These are phyloP conservation scores for Polydrusus tereticollis DNA, from an alignment of 2,888 invertebrate genomes.

Conservation along the genomic window DNA sequence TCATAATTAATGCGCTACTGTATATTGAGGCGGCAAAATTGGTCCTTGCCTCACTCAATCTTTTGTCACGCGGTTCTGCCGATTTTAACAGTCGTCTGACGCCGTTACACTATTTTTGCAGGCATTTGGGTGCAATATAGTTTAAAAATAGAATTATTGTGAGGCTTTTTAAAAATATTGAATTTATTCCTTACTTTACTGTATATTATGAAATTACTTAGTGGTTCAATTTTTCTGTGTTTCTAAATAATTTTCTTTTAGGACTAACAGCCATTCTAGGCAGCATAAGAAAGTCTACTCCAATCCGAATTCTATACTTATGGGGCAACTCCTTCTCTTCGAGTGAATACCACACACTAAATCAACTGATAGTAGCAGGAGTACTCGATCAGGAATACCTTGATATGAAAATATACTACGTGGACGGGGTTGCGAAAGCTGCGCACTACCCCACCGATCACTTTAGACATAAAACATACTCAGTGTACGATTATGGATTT, in stretches of 20 bases:
- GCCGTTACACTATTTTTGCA: too few species aligned
- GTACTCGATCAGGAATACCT: slow-evolving; percentile 66
- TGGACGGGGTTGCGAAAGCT: slow-evolving; percentile 62
- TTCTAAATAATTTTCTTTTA: slow-evolving; percentile 11
- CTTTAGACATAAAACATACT: slow-evolving; percentile 72
- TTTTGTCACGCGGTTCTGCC: too few species aligned
- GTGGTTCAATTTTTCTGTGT: too few species aligned
- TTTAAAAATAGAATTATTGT: too few species aligned
- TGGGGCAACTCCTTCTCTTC: slow-evolving; percentile 66
- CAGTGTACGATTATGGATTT: slow-evolving; percentile 68
- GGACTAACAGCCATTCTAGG: slow-evolving; percentile 69
- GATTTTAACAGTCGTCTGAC: too few species aligned
- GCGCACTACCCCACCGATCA: slow-evolving; percentile 67
- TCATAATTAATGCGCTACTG: too few species aligned
- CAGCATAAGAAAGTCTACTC: slow-evolving; percentile 71
- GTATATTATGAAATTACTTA: too few species aligned
- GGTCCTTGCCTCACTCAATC: too few species aligned
- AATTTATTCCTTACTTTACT: too few species aligned
- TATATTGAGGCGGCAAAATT: too few species aligned
- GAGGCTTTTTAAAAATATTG: too few species aligned
- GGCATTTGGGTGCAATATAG: too few species aligned
- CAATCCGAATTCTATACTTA: slow-evolving; percentile 63
- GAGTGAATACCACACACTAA: slow-evolving; percentile 60
- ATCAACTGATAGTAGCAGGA: slow-evolving; percentile 64
- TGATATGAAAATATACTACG: slow-evolving; percentile 66